phyloP scores from a whole-genome alignment of 2,888 invertebrate genomes.

The Lamellibrachia columna region DNA sequence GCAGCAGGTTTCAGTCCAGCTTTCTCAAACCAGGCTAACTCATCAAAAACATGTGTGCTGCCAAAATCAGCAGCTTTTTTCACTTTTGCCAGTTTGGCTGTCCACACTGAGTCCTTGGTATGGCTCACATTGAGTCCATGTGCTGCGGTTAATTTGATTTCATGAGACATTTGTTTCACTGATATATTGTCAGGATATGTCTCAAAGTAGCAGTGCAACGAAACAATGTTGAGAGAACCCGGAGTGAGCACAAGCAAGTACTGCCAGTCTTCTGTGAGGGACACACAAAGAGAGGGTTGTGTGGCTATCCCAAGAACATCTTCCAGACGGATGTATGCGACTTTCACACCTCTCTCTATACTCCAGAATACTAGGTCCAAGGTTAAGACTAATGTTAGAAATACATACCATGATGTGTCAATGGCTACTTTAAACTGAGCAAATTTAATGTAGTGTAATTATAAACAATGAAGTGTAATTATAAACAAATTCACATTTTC shows the following conservation, averaged over 20 bases:
- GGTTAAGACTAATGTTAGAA: background rate
- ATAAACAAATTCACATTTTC: no score
- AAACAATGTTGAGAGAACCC: background rate
- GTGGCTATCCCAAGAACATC: background rate
- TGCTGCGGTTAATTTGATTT: background rate
- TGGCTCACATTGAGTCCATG: background rate
- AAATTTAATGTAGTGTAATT: no score
- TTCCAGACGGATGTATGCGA: background rate
- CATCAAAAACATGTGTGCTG: background rate
- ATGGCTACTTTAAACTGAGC: background rate
- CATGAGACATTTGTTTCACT: background rate
- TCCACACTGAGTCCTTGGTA: background rate
- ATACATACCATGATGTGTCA: background rate
- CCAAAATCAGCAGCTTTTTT: background rate
- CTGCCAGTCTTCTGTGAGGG: background rate
- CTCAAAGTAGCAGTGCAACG: background rate
- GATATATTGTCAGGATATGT: background rate
- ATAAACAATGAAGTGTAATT: no score
- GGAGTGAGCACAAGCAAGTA: background rate
- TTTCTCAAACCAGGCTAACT: background rate
- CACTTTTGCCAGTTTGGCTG: background rate
- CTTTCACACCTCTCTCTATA: background rate
- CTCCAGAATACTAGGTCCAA: background rate
- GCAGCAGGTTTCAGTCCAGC: background rate
- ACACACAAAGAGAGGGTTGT: background rate